phyloP scores from a whole-genome alignment of 1,140 invertebrate species.

The Hormaphis cornu region DNA sequence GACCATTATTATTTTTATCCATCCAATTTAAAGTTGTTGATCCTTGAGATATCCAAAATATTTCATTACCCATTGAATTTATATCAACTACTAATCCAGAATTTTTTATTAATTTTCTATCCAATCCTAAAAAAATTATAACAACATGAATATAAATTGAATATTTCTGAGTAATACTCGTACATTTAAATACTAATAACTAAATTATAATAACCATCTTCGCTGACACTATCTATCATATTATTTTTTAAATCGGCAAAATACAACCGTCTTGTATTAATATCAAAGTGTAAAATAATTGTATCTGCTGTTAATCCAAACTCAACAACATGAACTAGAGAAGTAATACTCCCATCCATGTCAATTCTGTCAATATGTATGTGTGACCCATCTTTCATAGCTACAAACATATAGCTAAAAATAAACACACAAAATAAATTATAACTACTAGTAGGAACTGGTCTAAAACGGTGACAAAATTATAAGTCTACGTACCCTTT shows the following conservation, averaged over 20 bases:
- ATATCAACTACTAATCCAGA: conserved; percentile 1
- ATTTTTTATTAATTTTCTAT: conserved; percentile 11
- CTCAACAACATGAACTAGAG: conserved; percentile 46
- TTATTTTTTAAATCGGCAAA: conserved; percentile 48
- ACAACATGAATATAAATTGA: not conserved
- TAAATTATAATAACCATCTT: conserved; percentile 47
- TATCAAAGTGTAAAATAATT: conserved; percentile 48
- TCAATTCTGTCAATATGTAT: conserved; percentile 51
- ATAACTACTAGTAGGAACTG: not conserved
- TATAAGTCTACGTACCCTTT: conserved; percentile 47
- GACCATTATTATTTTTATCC: conserved; percentile 6
- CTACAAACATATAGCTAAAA: conserved; percentile 55
- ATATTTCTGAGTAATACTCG: no score
- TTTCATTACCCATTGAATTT: not conserved
- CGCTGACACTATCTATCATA: conserved; percentile 48
- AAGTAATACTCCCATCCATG: conserved; percentile 47
- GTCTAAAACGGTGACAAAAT: not conserved
- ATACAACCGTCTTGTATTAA: conserved; percentile 45
- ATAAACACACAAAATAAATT: conserved; percentile 30
- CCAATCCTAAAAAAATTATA: not conserved
- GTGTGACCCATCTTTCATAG: conserved; percentile 44
- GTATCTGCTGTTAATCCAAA: conserved; percentile 46
- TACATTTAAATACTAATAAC: no score
- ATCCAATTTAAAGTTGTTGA: conserved; percentile 34
- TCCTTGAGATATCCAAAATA: conserved; percentile 25